Percentiles rank a stretch among this genome's conserved stretches.
These are phyloP conservation scores for Lampropteryx suffumata DNA, from an alignment of 2,888 invertebrate genomes.

Conservation along the genomic window DNA sequence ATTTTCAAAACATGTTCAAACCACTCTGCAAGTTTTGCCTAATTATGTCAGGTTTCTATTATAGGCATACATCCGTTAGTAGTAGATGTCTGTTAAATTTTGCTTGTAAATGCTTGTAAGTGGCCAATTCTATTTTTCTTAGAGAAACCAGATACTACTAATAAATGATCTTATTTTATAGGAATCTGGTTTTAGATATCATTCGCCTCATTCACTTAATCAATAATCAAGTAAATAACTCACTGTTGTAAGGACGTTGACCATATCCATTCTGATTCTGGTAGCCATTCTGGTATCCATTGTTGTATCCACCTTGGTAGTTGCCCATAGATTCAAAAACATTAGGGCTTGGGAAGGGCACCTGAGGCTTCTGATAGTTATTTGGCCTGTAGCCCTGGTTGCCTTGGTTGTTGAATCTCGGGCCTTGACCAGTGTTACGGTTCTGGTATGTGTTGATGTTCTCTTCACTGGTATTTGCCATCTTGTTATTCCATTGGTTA, in stretches of 20 bases:
- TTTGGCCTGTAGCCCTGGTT: slow-evolving; percentile 68
- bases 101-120: no score
- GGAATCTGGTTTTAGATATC: no score
- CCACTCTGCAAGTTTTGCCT: no score
- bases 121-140: no score
- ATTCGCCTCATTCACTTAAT: no score
- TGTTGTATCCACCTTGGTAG: slow-evolving; percentile 80
- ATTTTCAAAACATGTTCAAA: no score
- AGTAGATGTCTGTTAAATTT: no score
- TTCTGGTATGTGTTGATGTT: slow-evolving; percentile 63
- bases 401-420: slow-evolving; percentile 76
- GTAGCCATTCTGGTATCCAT: slow-evolving; percentile 79
- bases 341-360: slow-evolving; percentile 82
- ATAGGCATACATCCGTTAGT: no score
- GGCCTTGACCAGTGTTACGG: slow-evolving; percentile 67
- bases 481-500: slow-evolving; percentile 80
- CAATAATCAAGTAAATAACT: slow-evolving; percentile 42
- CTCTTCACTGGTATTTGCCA: slow-evolving; percentile 65
- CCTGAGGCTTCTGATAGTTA: slow-evolving; percentile 75
- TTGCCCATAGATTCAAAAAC: slow-evolving; percentile 82
- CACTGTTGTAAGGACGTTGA: slow-evolving; percentile 73
- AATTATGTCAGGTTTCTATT: no score
- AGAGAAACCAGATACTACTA: no score
- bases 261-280: slow-evolving; percentile 75
- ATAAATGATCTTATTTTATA: no score